Conservation (phyloP, 2,888 invertebrate species). For the Trissolcus brochymenae region DNA sequence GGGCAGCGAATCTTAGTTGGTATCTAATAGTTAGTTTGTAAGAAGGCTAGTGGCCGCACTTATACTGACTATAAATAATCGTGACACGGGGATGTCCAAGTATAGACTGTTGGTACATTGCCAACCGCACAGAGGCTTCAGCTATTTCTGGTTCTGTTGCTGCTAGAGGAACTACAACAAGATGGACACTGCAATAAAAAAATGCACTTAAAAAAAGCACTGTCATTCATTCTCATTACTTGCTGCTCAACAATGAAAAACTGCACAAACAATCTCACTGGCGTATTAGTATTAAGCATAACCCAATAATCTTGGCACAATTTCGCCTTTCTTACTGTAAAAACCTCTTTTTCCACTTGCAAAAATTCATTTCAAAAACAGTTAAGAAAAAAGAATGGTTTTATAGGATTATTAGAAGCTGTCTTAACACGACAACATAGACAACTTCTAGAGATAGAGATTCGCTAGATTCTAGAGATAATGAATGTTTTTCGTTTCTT, state of each 20-base stretch:
- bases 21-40: constrained; percentile 78
- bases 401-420: too few species aligned
- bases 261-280: too few species aligned
- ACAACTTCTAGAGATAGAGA: too few species aligned
- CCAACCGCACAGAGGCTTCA: constrained; percentile 80
- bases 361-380: too few species aligned
- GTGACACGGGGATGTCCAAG: constrained; percentile 87
- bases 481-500: too few species aligned
- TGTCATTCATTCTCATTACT: constrained; percentile 6
- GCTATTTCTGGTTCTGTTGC: constrained; percentile 75
- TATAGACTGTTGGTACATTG: constrained; percentile 89
- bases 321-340: neutral
- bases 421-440: too few species aligned
- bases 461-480: too few species aligned
- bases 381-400: too few species aligned
- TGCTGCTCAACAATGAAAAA: too few species aligned
- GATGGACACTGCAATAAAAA: constrained; percentile 67
- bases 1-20: constrained; percentile 76
- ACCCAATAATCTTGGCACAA: too few species aligned
- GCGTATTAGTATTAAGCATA: too few species aligned
- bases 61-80: constrained; percentile 84
- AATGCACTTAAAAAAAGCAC: constrained; percentile 49
- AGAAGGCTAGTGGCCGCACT: constrained; percentile 77
- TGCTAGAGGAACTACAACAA: constrained; percentile 67
- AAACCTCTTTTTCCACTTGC: too few species aligned